These are phyloP conservation scores for Bambusicola thoracicus DNA, from an alignment of 2,113 vertebrate species.

Conservation along the genomic window DNA sequence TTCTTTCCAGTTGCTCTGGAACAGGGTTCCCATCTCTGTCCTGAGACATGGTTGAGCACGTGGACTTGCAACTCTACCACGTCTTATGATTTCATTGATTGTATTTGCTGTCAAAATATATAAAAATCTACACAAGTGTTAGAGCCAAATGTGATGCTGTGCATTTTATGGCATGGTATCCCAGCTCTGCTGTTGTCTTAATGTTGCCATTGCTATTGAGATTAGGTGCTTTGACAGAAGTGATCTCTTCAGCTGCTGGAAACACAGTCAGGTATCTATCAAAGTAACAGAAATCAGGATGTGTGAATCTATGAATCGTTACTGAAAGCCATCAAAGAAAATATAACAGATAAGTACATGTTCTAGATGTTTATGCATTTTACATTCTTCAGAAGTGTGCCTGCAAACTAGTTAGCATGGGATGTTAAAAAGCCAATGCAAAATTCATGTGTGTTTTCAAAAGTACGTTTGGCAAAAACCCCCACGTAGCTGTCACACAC, in stretches of 20 bases:
- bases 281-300: neutral
- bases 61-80: neutral
- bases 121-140: neutral
- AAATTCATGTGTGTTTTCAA: neutral
- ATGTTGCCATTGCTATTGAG: neutral
- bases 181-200: neutral
- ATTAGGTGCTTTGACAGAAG: neutral
- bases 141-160: neutral
- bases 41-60: fast-evolving
- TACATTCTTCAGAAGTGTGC: neutral
- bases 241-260: neutral
- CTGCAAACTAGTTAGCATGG: neutral
- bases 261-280: neutral
- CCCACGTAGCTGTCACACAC: neutral
- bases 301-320: neutral
- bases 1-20: neutral
- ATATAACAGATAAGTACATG: neutral
- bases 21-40: neutral
- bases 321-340: neutral
- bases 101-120: neutral
- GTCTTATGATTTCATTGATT: neutral
- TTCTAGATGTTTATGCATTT: neutral
- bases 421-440: neutral
- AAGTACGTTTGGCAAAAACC: neutral
- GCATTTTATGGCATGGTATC: neutral